A percentile compares a stretch with the other conserved stretches of the same genome.
Evolutionary conservation across 2,888 invertebrate genomes (phyloP).

Genomic region (Agriopis aurantiaria): DNA sequence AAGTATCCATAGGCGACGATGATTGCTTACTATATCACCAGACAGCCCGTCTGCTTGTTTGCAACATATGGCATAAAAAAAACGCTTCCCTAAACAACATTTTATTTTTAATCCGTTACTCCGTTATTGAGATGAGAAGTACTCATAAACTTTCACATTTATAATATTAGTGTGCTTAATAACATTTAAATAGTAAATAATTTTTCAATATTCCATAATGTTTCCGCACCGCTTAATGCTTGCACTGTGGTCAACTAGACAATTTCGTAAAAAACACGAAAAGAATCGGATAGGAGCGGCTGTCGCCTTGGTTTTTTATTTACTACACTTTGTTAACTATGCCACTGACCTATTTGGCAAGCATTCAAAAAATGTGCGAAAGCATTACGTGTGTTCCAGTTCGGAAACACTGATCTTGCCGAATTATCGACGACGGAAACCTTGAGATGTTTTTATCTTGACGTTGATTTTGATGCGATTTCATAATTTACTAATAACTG

Average conservation of each 20-base stretch:
- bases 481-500: constrained; percentile 14
- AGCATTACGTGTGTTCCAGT: constrained; percentile 56
- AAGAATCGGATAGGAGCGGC: constrained; percentile 35
- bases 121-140: no score
- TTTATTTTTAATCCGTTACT: no score
- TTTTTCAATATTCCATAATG: neutral
- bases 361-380: constrained; percentile 58
- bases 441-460: constrained; percentile 27
- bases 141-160: no score
- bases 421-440: constrained; percentile 19
- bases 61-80: no score
- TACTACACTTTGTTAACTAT: constrained; percentile 54
- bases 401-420: constrained; percentile 47
- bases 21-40: no score
- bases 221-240: neutral
- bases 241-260: constrained; percentile 16
- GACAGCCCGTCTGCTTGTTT: no score
- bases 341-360: constrained; percentile 75
- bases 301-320: constrained; percentile 50
- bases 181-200: no score
- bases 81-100: no score
- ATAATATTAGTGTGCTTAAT: no score
- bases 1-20: no score
- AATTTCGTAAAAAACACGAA: constrained; percentile 24
- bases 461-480: constrained; percentile 21